Evolutionary conservation across 2,888 invertebrate species (phyloP).

Genomic region (Trissolcus japonicus): DNA sequence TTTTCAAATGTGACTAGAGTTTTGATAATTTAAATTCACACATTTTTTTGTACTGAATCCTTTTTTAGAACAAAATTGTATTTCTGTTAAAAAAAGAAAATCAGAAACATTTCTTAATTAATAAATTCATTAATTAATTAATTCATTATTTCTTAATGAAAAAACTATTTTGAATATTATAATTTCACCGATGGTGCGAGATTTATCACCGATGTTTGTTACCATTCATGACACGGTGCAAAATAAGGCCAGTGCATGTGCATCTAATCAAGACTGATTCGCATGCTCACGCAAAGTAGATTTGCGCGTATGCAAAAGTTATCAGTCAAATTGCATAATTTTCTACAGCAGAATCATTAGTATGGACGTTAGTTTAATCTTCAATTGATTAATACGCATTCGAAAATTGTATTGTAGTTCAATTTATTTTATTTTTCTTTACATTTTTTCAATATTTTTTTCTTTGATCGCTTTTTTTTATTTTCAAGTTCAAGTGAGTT

Average conservation of each 20-base stretch:
- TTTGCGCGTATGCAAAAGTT: constrained; percentile 30
- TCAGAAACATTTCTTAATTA: no score
- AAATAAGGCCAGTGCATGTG: constrained; percentile 57
- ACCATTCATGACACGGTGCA: constrained; percentile 26
- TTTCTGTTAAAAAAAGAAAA: no score
- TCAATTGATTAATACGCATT: background rate
- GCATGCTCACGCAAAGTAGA: constrained; percentile 52
- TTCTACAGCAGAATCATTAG: constrained; percentile 2
- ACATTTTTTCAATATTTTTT: background rate
- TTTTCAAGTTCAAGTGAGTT: background rate
- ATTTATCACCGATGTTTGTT: constrained; percentile 22
- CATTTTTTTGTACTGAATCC: no score
- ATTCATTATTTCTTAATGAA: background rate
- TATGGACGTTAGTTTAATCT: background rate
- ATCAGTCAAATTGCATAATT: constrained; percentile 29
- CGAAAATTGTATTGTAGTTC: background rate
- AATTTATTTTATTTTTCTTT: background rate
- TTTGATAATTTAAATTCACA: no score
- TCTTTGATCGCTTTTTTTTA: background rate
- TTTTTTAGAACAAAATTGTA: no score
- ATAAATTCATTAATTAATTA: no score
- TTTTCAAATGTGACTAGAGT: no score
- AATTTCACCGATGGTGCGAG: constrained; percentile 31
- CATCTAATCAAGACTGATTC: constrained; percentile 59
- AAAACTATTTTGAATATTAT: background rate